phyloP scores from a whole-genome alignment of 2,888 invertebrate genomes.

The Incurvaria masculella region DNA sequence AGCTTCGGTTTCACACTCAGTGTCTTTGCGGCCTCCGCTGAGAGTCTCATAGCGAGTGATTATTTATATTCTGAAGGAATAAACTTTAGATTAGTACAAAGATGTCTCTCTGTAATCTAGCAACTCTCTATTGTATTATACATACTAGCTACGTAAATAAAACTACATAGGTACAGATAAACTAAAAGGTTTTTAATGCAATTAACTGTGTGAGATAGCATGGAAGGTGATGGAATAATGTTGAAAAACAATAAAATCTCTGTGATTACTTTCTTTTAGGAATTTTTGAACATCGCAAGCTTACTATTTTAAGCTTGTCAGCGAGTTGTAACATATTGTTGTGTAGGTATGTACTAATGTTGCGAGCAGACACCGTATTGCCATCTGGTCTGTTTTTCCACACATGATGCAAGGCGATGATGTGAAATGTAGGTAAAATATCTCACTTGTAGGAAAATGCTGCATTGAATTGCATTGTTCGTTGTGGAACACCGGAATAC shows the following conservation, averaged over 20 bases:
- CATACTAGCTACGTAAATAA: slow-evolving; percentile 18
- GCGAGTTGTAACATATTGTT: slow-evolving; percentile 28
- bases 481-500: too few species aligned
- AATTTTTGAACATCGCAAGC: slow-evolving; percentile 23
- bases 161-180: neutral
- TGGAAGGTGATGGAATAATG: slow-evolving; percentile 35
- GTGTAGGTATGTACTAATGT: slow-evolving; percentile 49
- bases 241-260: slow-evolving; percentile 40
- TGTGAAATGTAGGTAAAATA: too few species aligned
- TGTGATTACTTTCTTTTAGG: slow-evolving; percentile 49
- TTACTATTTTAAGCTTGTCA: neutral
- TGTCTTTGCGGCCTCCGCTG: too few species aligned
- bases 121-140: slow-evolving; percentile 51
- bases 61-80: slow-evolving; percentile 33
- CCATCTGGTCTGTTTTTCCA: too few species aligned
- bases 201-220: slow-evolving; percentile 32
- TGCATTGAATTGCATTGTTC: too few species aligned
- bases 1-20: too few species aligned
- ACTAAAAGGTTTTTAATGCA: slow-evolving; percentile 26
- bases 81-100: slow-evolving; percentile 50
- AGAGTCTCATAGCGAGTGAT: slow-evolving; percentile 50
- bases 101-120: slow-evolving; percentile 51
- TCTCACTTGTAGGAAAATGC: too few species aligned
- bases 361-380: too few species aligned
- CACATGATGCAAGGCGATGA: too few species aligned